Percentiles rank a stretch among this genome's conserved stretches.
Evolutionary conservation across 2,113 vertebrate genomes (phyloP).

Genomic region (Seriola rivoliana): DNA sequence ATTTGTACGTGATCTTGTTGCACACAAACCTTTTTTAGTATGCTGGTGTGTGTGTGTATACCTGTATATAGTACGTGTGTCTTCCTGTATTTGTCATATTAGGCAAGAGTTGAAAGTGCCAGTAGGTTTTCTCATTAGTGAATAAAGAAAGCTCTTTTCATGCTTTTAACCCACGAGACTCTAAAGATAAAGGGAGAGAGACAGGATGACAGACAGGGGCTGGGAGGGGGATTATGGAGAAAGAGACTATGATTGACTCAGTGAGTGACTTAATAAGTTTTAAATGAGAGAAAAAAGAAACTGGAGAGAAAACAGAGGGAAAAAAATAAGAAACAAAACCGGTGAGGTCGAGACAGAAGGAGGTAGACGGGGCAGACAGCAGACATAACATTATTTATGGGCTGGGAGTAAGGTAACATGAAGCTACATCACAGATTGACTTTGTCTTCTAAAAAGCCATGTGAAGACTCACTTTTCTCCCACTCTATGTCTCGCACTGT

Average conservation of each 20-base stretch:
- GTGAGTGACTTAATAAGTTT: constrained; percentile 55
- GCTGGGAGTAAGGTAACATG: constrained; percentile 67
- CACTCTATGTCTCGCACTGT: constrained; percentile 23
- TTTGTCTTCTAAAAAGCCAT: constrained; percentile 62
- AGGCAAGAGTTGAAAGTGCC: constrained; percentile 53
- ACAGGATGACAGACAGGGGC: constrained; percentile 58
- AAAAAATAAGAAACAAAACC: constrained; percentile 28
- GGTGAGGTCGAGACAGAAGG: constrained; percentile 22
- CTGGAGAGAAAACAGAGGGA: constrained; percentile 1
- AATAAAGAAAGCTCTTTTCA: constrained; percentile 54
- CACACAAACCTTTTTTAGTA: background rate
- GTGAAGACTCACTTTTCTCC: constrained; percentile 48
- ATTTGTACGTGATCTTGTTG: constrained; percentile 7
- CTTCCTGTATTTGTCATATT: constrained; percentile 47
- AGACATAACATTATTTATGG: constrained; percentile 75
- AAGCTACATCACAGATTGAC: constrained; percentile 62
- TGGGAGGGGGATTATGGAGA: constrained; percentile 48
- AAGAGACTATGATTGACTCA: constrained; percentile 53
- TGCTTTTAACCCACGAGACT: constrained; percentile 63
- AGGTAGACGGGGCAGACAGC: constrained; percentile 53
- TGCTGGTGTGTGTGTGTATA: constrained; percentile 7
- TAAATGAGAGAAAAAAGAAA: constrained; percentile 44
- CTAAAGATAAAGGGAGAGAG: constrained; percentile 57
- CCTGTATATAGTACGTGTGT: constrained; percentile 12
- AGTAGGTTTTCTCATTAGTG: constrained; percentile 70